These are phyloP conservation scores for Gracilinanus agilis DNA, from an alignment of 2,113 vertebrate genomes.

Conservation along the genomic window DNA sequence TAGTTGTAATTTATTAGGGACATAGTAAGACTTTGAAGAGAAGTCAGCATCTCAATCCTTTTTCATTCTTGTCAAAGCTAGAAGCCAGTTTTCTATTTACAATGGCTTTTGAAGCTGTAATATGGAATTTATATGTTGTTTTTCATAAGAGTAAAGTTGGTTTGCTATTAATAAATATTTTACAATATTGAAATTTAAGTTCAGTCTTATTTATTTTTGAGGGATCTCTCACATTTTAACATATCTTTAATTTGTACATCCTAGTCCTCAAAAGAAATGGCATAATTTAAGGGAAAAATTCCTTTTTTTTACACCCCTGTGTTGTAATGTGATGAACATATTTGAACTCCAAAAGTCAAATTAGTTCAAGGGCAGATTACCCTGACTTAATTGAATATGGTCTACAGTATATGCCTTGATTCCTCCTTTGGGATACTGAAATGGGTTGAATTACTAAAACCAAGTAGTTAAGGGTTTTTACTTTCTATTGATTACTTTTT, in stretches of 20 bases:
- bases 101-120: background rate
- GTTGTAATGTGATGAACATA: background rate
- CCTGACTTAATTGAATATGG: background rate
- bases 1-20: background rate
- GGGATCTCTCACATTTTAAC: background rate
- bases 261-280: background rate
- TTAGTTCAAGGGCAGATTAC: background rate
- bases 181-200: background rate
- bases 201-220: background rate
- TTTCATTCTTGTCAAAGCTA: background rate
- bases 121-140: background rate
- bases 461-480: background rate
- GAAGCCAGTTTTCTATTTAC: background rate
- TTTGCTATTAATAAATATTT: background rate
- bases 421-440: background rate
- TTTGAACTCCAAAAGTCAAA: background rate
- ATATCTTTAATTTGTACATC: background rate
- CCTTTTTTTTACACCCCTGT: background rate
- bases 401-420: background rate
- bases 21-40: background rate
- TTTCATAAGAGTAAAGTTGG: background rate
- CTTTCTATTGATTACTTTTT: background rate
- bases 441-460: background rate
- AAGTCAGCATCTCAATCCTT: background rate
- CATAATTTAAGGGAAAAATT: background rate